Evolutionary conservation across 2,113 vertebrate genomes (phyloP).

Genomic region (Passer domesticus): DNA sequence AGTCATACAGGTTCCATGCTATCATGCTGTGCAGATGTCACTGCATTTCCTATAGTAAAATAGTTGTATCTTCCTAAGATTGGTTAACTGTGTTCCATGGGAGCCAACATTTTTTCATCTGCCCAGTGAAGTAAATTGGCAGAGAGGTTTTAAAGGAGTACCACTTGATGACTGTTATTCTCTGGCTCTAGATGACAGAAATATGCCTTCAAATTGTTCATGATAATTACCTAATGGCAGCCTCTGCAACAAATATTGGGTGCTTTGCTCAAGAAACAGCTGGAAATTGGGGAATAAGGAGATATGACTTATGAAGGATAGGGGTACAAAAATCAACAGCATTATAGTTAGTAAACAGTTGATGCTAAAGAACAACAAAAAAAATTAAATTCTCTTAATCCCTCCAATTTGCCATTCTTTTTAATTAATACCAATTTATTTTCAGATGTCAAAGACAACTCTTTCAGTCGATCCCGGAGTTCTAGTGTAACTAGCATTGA

Average conservation of each 20-base stretch:
- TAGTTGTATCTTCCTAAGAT: background rate
- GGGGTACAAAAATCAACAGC: background rate
- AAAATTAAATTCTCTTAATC: background rate
- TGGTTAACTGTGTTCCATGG: background rate
- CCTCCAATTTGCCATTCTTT: background rate
- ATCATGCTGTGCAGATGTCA: background rate
- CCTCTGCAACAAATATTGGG: background rate
- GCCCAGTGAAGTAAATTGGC: background rate
- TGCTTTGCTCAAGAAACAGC: background rate
- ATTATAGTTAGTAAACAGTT: background rate
- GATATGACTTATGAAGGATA: background rate
- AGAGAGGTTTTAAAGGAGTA: background rate
- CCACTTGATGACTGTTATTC: background rate
- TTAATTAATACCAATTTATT: slow-evolving; percentile 56
- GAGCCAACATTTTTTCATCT: background rate
- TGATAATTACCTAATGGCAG: background rate
- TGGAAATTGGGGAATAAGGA: background rate
- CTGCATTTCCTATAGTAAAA: background rate
- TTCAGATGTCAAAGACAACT: slow-evolving; percentile 96
- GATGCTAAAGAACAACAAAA: background rate
- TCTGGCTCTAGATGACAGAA: background rate
- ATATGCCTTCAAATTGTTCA: background rate
- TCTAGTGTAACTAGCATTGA: slow-evolving; percentile 99
- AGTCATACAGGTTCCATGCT: background rate
- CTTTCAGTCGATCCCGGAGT: slow-evolving; percentile 96